phyloP scores from a whole-genome alignment of 2,113 vertebrate species.

The Psophia crepitans region DNA sequence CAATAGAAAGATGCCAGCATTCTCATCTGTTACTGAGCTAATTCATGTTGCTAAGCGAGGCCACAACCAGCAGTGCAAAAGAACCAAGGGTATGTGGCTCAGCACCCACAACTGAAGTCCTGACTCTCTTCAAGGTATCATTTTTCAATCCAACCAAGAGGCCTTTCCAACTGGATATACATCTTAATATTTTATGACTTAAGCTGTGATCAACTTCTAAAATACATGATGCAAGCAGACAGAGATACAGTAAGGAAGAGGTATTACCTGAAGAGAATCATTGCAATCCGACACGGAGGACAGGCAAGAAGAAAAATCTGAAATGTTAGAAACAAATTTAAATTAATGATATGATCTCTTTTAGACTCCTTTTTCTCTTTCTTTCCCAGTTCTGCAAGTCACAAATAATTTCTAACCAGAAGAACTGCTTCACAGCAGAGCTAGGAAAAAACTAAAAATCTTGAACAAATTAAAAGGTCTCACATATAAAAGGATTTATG shows the following conservation, averaged over 20 bases:
- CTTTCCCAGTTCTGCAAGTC: neutral
- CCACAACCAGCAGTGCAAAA: neutral
- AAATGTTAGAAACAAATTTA: slow-evolving; percentile 46
- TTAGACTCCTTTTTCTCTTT: neutral
- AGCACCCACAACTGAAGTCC: neutral
- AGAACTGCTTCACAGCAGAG: neutral
- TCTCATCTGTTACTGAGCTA: neutral
- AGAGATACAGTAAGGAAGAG: neutral
- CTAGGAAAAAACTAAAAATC: neutral
- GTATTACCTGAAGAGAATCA: slow-evolving; percentile 90
- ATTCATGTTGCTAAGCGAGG: neutral
- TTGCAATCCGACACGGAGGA: slow-evolving; percentile 86
- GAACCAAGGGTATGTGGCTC: neutral
- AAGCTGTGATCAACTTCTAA: neutral
- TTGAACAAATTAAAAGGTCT: neutral
- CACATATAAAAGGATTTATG: neutral
- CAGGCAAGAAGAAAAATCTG: slow-evolving; percentile 98
- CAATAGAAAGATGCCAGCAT: neutral
- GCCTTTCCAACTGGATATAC: neutral
- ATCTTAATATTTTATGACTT: neutral
- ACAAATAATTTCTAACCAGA: neutral
- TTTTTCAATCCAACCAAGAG: neutral
- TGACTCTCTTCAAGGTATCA: neutral
- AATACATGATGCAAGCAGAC: neutral
- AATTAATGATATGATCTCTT: neutral